phyloP scores from a whole-genome alignment of 2,113 vertebrate genomes.

The Procavia capensis region DNA sequence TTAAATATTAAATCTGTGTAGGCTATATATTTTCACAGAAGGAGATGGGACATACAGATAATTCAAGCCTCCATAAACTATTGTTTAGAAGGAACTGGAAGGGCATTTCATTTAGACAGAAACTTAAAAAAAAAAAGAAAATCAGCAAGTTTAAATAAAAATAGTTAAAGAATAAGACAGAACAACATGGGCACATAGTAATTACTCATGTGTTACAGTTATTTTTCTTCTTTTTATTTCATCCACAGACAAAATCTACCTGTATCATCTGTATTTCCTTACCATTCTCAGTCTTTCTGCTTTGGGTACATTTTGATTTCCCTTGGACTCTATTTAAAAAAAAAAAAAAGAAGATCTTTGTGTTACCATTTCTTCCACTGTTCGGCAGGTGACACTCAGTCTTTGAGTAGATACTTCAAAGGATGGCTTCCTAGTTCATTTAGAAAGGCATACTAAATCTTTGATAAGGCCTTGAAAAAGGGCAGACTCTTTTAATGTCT shows the following conservation, averaged over 20 bases:
- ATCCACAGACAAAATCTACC: neutral
- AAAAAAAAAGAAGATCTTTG: too few species aligned
- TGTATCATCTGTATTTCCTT: neutral
- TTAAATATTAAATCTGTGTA: constrained; percentile 27
- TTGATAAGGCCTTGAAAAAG: constrained; percentile 80
- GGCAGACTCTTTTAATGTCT: constrained; percentile 82
- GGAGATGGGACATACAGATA: neutral
- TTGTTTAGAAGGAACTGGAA: constrained; percentile 13
- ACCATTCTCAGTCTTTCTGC: neutral
- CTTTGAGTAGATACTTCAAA: constrained; percentile 77
- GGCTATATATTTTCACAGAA: neutral
- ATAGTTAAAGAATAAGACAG: neutral
- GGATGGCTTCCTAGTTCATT: constrained; percentile 75
- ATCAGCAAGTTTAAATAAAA: constrained; percentile 31
- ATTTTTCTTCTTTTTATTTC: constrained; percentile 19
- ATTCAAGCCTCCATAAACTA: neutral
- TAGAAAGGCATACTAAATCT: constrained; percentile 82
- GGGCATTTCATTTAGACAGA: neutral
- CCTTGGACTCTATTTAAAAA: neutral
- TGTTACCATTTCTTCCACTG: constrained; percentile 59
- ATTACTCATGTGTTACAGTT: neutral
- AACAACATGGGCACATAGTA: neutral
- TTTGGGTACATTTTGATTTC: constrained; percentile 39
- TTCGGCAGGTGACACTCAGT: constrained; percentile 65
- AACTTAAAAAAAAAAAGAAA: neutral